These are phyloP conservation scores for Sander vitreus DNA, from an alignment of 2,113 vertebrate genomes.

Conservation along the genomic window DNA sequence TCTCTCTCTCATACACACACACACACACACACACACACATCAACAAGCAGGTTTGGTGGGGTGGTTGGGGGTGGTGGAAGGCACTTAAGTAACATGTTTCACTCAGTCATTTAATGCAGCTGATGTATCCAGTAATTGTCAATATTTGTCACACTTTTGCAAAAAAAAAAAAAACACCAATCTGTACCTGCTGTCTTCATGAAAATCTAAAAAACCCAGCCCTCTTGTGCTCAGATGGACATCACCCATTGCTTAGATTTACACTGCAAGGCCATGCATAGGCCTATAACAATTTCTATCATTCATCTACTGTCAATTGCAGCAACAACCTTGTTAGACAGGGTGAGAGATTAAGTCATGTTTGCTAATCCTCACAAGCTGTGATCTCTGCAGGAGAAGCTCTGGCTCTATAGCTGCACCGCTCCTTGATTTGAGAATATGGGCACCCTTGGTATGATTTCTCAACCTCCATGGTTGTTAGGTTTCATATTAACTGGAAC, in stretches of 20 bases:
- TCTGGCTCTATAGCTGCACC: conserved; percentile 52
- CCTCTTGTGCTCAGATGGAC: neutral
- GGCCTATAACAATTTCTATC: conserved; percentile 43
- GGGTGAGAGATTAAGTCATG: conserved; percentile 81
- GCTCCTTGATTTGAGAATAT: conserved; percentile 56
- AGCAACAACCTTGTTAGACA: conserved; percentile 65
- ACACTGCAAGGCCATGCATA: conserved; percentile 15
- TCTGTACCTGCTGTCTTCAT: conserved; percentile 4
- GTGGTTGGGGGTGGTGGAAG: neutral
- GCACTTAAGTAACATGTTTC: conserved; percentile 29
- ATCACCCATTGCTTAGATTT: conserved; percentile 13
- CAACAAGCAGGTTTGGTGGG: conserved; percentile 33
- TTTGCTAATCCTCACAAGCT: conserved; percentile 80
- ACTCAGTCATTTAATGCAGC: conserved; percentile 33
- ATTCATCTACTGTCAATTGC: conserved; percentile 66
- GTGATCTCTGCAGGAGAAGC: conserved; percentile 74
- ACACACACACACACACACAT: neutral
- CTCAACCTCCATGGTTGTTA: conserved; percentile 53
- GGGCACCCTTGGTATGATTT: conserved; percentile 43
- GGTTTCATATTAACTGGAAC: conserved; percentile 70
- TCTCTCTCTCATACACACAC: neutral
- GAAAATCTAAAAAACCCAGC: neutral
- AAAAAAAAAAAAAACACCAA: neutral
- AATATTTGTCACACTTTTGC: neutral
- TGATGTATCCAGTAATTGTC: neutral